phyloP scores from a whole-genome alignment of 1,140 invertebrate species.

The Drosophila fuyamai region DNA sequence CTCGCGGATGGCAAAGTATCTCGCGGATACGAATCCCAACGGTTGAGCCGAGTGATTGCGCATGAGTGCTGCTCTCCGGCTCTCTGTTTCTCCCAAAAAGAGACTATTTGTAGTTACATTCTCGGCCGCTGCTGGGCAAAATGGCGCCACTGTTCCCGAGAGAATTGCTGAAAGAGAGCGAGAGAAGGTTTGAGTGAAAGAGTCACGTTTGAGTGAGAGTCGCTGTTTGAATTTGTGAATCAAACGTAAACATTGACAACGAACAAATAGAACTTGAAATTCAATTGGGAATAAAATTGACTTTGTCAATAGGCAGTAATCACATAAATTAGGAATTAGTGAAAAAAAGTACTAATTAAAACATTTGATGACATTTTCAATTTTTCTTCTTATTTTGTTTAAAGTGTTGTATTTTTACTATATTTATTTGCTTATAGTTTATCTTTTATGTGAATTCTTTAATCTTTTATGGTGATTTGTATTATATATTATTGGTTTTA shows the following conservation, averaged over 20 bases:
- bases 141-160: slow-evolving; percentile 47
- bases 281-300: slow-evolving; percentile 12
- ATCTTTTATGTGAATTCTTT: too few relatives aligned
- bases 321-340: not conserved
- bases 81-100: slow-evolving; percentile 1
- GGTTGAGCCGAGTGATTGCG: slow-evolving; percentile 11
- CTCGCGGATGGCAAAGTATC: slow-evolving; percentile 24
- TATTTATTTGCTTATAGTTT: too few relatives aligned
- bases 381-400: not conserved
- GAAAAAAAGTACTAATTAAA: not conserved
- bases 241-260: slow-evolving; percentile 42
- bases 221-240: slow-evolving; percentile 28
- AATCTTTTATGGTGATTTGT: too few relatives aligned
- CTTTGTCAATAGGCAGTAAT: slow-evolving; percentile 10
- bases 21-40: slow-evolving; percentile 10
- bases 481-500: too few relatives aligned
- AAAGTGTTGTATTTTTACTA: too few relatives aligned
- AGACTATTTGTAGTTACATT: slow-evolving; percentile 35
- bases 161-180: slow-evolving; percentile 15
- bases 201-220: slow-evolving; percentile 9
- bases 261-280: slow-evolving; percentile 22
- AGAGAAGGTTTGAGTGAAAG: slow-evolving; percentile 14
- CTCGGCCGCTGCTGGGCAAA: slow-evolving; percentile 25
- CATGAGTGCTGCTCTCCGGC: slow-evolving; percentile 25
- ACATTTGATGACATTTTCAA: too few relatives aligned